A percentile compares a stretch with the other conserved stretches of the same genome.
These are phyloP conservation scores for Eulithis prunata DNA, from an alignment of 2,888 invertebrate genomes.

Conservation along the genomic window DNA sequence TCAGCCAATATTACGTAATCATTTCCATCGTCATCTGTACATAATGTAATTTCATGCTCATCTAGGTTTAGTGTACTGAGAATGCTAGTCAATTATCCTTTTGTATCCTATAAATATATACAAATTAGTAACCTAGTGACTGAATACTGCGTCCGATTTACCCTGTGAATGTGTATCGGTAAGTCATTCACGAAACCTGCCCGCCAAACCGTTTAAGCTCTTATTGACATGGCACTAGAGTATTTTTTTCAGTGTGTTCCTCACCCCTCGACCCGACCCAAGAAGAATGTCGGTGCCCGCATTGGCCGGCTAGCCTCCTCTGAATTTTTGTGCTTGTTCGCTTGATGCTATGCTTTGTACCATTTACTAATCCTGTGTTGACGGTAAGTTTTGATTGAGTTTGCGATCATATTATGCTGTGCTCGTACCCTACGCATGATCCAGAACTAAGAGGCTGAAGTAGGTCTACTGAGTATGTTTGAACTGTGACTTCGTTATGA, in stretches of 20 bases:
- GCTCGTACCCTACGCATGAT: constrained; percentile 54
- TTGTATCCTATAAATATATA: constrained; percentile 49
- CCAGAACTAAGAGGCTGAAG: constrained; percentile 26
- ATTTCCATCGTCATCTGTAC: constrained; percentile 48
- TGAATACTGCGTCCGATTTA: constrained; percentile 33
- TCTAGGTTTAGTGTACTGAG: constrained; percentile 78
- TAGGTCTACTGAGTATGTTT: constrained; percentile 30
- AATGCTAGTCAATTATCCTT: constrained; percentile 79
- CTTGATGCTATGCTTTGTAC: constrained; percentile 76
- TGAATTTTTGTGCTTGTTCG: constrained; percentile 79
- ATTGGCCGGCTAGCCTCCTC: constrained; percentile 83
- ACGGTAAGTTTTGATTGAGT: constrained; percentile 51
- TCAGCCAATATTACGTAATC: constrained; percentile 21
- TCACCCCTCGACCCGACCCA: constrained; percentile 85
- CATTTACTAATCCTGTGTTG: constrained; percentile 42
- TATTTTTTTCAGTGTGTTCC: constrained; percentile 84
- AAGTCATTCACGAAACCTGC: constrained; percentile 58
- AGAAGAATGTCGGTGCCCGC: constrained; percentile 70
- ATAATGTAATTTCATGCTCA: constrained; percentile 80
- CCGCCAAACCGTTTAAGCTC: constrained; percentile 77
- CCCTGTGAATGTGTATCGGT: constrained; percentile 51
- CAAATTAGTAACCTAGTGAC: constrained; percentile 44
- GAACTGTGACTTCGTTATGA: constrained; percentile 26
- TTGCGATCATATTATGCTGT: constrained; percentile 55
- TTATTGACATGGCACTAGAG: constrained; percentile 83